Base-by-base conservation (phyloP, 2,888 invertebrate genomes). In the Muscina levida region DNA sequence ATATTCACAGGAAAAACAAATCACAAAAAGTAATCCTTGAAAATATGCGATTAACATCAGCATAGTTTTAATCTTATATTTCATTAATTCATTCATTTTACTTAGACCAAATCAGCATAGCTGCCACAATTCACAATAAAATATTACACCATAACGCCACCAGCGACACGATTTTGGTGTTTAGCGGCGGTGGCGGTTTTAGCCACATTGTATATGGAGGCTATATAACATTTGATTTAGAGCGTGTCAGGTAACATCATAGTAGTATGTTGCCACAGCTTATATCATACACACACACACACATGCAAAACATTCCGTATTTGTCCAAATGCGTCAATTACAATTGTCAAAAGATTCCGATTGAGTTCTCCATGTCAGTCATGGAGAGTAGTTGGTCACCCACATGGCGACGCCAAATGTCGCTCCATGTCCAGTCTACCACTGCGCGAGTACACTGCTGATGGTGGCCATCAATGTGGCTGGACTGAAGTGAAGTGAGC, bases 161-260 rank as follows among this genome's bases (percentile, higher is more conserved):
- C 39, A 62, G 62, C 62, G 22, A 62, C 19, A 59, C 51, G 19
- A 22, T 19, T 22, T 17, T 10, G 37, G 42, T 19, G 62, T n/a
- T n/a, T n/a, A n/a, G n/a, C n/a, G n/a, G n/a, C n/a, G n/a, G n/a
- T n/a, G n/a, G n/a, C n/a, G n/a, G n/a, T n/a, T n/a, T n/a, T 19
- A 10, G 62, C 39, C 22, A 39, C 62, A 22, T 62, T 62, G 62
- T 62, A 13, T n/a, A n/a, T n/a, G 15, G 37, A n/a, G 1, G 13
- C 10, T 37, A 22, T 42, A 24, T 22, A 42, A 22, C 37, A 22
- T 24, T 68, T 42, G 42, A 68, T 68, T 68, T 68, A 68, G 68
- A 68, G 68, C 68, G 42, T 68, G 68, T 68, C 68, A 53, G 8
- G 42, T 42, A 68, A 53, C 37, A 51, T 37, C 51, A 22, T 68